A percentile compares a stretch with the other conserved stretches of the same genome.
Evolutionary conservation across 2,888 invertebrate species (phyloP).

Genomic region (Eulithis testata): DNA sequence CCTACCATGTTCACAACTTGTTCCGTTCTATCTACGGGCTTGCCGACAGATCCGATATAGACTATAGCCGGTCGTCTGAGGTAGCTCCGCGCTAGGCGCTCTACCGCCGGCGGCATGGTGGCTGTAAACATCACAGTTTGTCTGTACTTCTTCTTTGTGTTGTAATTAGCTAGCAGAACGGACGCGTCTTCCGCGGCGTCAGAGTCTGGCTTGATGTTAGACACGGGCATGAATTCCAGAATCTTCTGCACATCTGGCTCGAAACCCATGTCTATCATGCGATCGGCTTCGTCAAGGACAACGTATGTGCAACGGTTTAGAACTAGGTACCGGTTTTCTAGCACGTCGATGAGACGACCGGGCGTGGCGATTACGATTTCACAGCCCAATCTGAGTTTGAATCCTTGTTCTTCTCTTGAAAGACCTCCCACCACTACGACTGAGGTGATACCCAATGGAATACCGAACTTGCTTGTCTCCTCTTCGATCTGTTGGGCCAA

Average conservation of each 20-base stretch:
- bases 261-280: slow-evolving; percentile 99
- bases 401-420: slow-evolving; percentile 99
- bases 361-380: slow-evolving; percentile 99
- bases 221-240: slow-evolving; percentile 98
- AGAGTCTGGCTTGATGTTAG: slow-evolving; percentile 98
- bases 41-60: slow-evolving; percentile 98
- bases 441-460: slow-evolving; percentile 95
- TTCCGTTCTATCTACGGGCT: slow-evolving; percentile 98
- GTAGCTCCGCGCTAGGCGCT: slow-evolving; percentile 97
- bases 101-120: slow-evolving; percentile 99
- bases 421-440: slow-evolving; percentile 99
- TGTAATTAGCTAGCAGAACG: slow-evolving; percentile 95
- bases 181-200: slow-evolving; percentile 99
- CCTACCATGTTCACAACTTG: slow-evolving; percentile 98
- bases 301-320: slow-evolving; percentile 99
- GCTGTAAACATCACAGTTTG: slow-evolving; percentile 99
- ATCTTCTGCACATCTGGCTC: slow-evolving; percentile 99
- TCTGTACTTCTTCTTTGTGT: slow-evolving; percentile 97
- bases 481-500: slow-evolving; percentile 99
- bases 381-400: slow-evolving; percentile 97
- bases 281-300: slow-evolving; percentile 97
- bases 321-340: slow-evolving; percentile 98
- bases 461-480: slow-evolving; percentile 98
- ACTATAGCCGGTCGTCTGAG: slow-evolving; percentile 98
- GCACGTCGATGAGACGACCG: slow-evolving; percentile 98